These are phyloP conservation scores for Psophia crepitans DNA, from an alignment of 2,113 vertebrate species.

Conservation along the genomic window DNA sequence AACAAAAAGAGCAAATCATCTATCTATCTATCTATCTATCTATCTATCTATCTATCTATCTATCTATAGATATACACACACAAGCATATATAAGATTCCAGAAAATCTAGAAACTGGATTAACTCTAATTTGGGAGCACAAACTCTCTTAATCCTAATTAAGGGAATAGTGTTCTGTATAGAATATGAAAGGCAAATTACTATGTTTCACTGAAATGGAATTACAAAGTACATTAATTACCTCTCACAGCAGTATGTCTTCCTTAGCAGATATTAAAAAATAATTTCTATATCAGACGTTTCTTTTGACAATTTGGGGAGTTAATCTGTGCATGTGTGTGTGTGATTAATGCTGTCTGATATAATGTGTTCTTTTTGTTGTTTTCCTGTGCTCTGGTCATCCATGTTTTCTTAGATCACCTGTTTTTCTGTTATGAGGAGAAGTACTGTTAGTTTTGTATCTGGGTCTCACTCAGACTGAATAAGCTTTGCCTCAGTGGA, in stretches of 20 bases:
- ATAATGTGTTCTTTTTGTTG: background rate
- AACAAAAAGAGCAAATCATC: background rate
- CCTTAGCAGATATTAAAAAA: background rate
- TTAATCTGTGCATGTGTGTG: background rate
- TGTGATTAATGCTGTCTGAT: background rate
- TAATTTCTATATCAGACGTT: background rate
- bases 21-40: too few relatives aligned
- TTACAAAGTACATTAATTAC: background rate
- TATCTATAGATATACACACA: too few relatives aligned
- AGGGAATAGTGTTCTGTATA: background rate
- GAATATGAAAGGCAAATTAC: background rate
- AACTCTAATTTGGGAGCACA: background rate
- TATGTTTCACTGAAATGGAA: background rate
- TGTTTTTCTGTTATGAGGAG: background rate
- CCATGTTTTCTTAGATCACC: background rate
- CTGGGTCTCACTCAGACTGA: background rate
- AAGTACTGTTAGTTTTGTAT: background rate
- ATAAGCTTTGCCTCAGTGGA: background rate
- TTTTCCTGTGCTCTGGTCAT: background rate
- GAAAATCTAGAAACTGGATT: background rate
- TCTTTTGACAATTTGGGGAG: background rate
- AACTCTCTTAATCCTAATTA: background rate
- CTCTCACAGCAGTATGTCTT: background rate
- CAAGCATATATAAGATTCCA: background rate
- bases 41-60: too few relatives aligned